Evolutionary conservation across 2,888 invertebrate genomes (phyloP).

Genomic region (Protodeltote pygarga): DNA sequence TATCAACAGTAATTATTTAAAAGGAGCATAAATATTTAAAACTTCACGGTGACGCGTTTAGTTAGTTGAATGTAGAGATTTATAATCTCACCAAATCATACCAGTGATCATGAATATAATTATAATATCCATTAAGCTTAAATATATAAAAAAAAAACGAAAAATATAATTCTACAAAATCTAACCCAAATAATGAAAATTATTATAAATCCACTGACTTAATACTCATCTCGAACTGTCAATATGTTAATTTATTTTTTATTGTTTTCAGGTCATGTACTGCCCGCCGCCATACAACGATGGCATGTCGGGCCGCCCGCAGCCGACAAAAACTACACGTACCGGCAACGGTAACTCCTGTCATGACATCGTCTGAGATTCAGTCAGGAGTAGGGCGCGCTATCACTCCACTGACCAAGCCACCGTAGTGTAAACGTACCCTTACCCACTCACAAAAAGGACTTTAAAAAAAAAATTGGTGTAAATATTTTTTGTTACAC

Average conservation of each 20-base stretch:
- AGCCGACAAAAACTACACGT: slow-evolving; percentile 89
- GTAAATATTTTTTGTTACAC: slow-evolving; percentile 40
- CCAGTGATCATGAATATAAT: too few relatives aligned
- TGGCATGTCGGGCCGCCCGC: slow-evolving; percentile 79
- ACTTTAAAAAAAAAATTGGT: too few relatives aligned
- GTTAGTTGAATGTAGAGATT: too few relatives aligned
- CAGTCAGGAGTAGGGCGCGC: slow-evolving; percentile 72
- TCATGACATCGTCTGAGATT: slow-evolving; percentile 85
- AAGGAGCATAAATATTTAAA: too few relatives aligned
- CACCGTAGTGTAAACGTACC: slow-evolving; percentile 67
- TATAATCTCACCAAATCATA: too few relatives aligned
- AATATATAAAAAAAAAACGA: too few relatives aligned
- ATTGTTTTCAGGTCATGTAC: slow-evolving; percentile 84
- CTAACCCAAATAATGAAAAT: too few relatives aligned
- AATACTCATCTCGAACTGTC: not conserved
- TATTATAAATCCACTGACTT: too few relatives aligned
- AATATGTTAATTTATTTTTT: not conserved
- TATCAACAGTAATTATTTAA: too few relatives aligned
- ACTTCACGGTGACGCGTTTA: too few relatives aligned
- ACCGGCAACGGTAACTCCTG: slow-evolving; percentile 90
- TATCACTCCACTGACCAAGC: slow-evolving; percentile 62
- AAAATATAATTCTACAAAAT: too few relatives aligned
- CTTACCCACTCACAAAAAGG: slow-evolving; percentile 3
- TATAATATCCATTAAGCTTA: too few relatives aligned
- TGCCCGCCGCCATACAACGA: slow-evolving; percentile 84